phyloP scores from a whole-genome alignment of 2,797 vertebrate genomes.

The Apogon talboti region DNA sequence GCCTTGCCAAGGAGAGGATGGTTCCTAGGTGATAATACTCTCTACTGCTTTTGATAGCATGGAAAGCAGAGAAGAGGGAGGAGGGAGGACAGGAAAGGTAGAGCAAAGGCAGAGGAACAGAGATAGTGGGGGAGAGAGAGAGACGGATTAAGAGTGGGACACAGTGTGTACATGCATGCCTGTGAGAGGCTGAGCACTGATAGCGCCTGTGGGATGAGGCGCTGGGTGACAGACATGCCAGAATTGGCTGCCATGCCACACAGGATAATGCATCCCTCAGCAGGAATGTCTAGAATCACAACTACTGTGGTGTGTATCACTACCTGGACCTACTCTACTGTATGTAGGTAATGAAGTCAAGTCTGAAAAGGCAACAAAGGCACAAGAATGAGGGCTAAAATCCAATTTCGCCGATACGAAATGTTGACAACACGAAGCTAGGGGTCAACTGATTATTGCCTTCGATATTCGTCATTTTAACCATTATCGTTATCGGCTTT shows the following conservation, averaged over 20 bases:
- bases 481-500: too few species aligned
- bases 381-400: not conserved
- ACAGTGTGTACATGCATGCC: constrained; percentile 64
- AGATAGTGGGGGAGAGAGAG: constrained; percentile 37
- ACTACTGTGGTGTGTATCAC: constrained; percentile 32
- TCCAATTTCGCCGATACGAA: not conserved
- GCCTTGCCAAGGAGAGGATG: constrained; percentile 38
- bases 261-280: constrained; percentile 64
- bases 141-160: constrained; percentile 58
- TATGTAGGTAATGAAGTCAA: constrained; percentile 5
- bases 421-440: not conserved
- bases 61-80: constrained; percentile 26
- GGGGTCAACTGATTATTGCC: too few species aligned
- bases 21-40: constrained; percentile 62
- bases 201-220: constrained; percentile 68
- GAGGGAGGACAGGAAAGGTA: constrained; percentile 25
- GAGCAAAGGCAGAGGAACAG: constrained; percentile 35
- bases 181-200: constrained; percentile 69
- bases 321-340: constrained; percentile 32
- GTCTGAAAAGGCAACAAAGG: constrained; percentile 1
- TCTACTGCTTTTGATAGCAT: constrained; percentile 53
- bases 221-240: constrained; percentile 68
- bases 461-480: too few species aligned
- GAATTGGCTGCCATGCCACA: constrained; percentile 61
- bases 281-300: constrained; percentile 64